A percentile compares a stretch with the other conserved stretches of the same genome.
Conservation (phyloP, 1,140 invertebrate species). For the Dryas iulia region DNA sequence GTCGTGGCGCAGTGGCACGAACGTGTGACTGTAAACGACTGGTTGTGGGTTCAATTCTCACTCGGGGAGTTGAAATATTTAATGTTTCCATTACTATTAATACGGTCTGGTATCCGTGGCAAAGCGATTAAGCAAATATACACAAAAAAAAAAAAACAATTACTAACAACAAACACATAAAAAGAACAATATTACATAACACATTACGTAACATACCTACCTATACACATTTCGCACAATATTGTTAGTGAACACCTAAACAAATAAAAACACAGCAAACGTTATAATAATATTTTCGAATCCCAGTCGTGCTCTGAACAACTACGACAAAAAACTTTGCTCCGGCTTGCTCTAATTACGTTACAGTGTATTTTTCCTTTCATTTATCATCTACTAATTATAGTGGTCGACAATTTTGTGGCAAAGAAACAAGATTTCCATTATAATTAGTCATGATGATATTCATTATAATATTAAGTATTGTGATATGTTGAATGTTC, state of each 20-base stretch:
- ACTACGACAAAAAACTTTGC: conserved; percentile 7
- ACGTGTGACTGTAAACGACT: no score
- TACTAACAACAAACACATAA: no score
- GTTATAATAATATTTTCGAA: conserved; percentile 17
- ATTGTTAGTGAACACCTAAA: background rate
- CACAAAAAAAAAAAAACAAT: no score
- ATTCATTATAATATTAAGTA: background rate
- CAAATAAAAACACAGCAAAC: conserved; percentile 10
- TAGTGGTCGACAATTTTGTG: background rate
- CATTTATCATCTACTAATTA: conserved; percentile 3
- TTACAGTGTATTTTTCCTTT: conserved; percentile 17
- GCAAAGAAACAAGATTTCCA: background rate
- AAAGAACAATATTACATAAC: no score
- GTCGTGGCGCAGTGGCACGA: no score
- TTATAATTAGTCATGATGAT: background rate
- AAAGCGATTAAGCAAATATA: no score
- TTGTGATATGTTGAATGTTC: no score
- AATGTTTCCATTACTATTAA: no score
- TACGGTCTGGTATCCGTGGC: no score
- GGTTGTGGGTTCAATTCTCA: no score
- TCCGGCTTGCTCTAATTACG: conserved; percentile 6
- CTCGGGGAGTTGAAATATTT: no score
- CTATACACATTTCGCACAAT: background rate
- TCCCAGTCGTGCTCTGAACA: background rate
- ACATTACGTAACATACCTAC: no score